Percentiles rank a stretch among this genome's conserved stretches.
Conservation (phyloP, 2,888 invertebrate genomes). For the Lasioglossum vierecki region DNA sequence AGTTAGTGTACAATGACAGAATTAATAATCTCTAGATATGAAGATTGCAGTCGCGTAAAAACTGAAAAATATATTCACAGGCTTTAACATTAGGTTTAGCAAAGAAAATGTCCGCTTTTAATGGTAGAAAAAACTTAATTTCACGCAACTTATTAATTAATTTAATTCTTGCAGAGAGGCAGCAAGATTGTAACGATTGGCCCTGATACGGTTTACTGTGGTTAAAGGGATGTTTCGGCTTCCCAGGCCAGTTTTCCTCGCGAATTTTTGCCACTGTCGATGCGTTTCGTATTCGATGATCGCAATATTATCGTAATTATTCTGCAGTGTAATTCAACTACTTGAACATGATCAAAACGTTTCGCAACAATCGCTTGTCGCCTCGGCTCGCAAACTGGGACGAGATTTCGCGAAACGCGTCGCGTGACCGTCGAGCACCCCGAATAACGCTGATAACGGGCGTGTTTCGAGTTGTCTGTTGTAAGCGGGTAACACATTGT, state of each 20-base stretch:
- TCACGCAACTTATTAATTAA: no score
- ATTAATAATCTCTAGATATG: no score
- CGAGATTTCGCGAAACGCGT: constrained; percentile 3
- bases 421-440: constrained; percentile 10
- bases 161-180: no score
- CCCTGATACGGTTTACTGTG: no score
- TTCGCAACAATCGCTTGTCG: not conserved
- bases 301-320: not conserved
- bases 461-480: not conserved
- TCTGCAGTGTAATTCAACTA: no score
- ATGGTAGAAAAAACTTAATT: no score
- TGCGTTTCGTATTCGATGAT: not conserved
- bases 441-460: not conserved
- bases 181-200: no score
- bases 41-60: no score
- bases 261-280: not conserved
- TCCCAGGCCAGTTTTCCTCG: not conserved
- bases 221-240: not conserved
- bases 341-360: not conserved
- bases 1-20: no score
- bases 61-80: no score
- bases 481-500: not conserved
- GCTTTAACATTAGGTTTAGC: no score
- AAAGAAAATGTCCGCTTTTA: no score
- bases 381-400: not conserved